Evolutionary conservation across 2,113 vertebrate genomes (phyloP), one percentile per base, ranked within the genome.

Genomic region (Poecilia latipinna): DNA sequence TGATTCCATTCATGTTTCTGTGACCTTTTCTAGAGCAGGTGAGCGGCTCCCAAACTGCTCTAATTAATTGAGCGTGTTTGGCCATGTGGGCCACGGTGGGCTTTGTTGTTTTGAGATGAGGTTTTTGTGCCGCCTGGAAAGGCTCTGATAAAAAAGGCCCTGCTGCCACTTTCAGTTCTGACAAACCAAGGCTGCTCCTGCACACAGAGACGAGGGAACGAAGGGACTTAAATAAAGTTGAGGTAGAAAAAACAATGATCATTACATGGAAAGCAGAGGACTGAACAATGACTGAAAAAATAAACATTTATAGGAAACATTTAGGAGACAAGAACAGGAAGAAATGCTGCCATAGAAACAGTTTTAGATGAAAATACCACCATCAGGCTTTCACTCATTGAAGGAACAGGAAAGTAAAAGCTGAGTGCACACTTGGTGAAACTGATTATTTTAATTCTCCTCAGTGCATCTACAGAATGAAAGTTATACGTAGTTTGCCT

Each of bases 181-280:
- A 72, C 48, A 75, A 32, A 71, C 70, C 77, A 74, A 42, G 33
- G 26, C 57, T 67, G 70, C 42, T 79, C 71, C 65, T 69, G 77
- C 70, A 74, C 26, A 4, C 13, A 72, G 68, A 66, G 74, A 86
- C 78, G 80, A 69, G 68, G 78, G 68, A 57, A 74, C 51, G 62
- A 74, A 64, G n/a, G 70, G 32, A 26, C 31, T 73, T 70, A 75
- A 67, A 69, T 11, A 39, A 26, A 35, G 65, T 42, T 64, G 65
- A 26, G 70, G 33, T 12, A 72, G 31, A 33, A 66, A 4, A 0
- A 69, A 31, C 61, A 44, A 39, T 22, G 22, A 69, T 24, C 62
- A 12, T 61, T 32, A 37, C 3, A 26, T 1, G 10, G 15, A 39
- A 8, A 0, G 12, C 2, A 1, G 32, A 4, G 24, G 1, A 28